Conservation (phyloP, 2,888 invertebrate genomes). For the Trachelus iudaicus region DNA sequence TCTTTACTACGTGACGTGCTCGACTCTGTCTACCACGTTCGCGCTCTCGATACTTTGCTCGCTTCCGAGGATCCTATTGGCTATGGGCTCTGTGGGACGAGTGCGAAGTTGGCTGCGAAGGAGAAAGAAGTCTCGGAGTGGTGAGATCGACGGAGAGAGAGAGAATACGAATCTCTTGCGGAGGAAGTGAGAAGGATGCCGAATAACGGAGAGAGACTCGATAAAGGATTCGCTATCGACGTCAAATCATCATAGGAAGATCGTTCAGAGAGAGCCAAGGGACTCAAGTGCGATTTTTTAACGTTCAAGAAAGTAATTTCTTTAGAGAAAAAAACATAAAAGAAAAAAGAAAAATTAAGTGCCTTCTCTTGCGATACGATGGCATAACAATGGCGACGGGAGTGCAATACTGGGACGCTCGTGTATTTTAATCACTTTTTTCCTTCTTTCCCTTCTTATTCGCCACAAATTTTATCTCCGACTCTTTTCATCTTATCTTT, state of each 20-base stretch:
- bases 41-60: too few species aligned
- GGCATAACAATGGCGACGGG: not conserved
- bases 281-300: not conserved
- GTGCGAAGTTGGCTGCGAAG: too few species aligned
- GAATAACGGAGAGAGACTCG: not conserved
- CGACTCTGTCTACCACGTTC: too few species aligned
- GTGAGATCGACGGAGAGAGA: too few species aligned
- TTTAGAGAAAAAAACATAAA: too few species aligned
- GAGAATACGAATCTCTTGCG: not conserved
- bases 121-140: too few species aligned
- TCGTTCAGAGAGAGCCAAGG: not conserved
- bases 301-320: not conserved
- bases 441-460: slow-evolving; percentile 1
- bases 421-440: slow-evolving; percentile 4
- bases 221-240: not conserved
- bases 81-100: too few species aligned
- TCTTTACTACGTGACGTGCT: too few species aligned
- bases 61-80: too few species aligned
- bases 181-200: not conserved
- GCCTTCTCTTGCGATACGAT: not conserved
- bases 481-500: not conserved
- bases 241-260: not conserved
- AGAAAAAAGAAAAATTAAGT: not conserved
- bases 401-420: not conserved
- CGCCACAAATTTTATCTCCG: not conserved